Evolutionary conservation across 2,797 vertebrate genomes (phyloP).

Genomic region (Pygocentrus nattereri): DNA sequence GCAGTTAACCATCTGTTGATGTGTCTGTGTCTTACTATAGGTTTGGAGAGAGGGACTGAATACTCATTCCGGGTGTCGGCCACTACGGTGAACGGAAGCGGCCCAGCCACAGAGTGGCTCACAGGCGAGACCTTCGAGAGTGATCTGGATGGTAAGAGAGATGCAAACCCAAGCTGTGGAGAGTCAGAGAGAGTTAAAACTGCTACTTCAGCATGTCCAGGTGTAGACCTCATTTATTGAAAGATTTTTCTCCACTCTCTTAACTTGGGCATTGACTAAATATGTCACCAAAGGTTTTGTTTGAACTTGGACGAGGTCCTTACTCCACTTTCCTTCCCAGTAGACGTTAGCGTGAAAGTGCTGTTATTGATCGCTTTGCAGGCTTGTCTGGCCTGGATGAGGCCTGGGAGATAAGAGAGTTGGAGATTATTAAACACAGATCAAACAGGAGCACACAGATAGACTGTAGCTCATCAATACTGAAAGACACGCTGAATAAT

Average conservation of each 20-base stretch:
- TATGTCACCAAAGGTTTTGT: neutral
- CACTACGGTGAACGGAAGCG: constrained; percentile 90
- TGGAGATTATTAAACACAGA: constrained; percentile 31
- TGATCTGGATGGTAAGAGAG: constrained; percentile 90
- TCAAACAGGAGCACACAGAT: constrained; percentile 23
- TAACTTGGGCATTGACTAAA: neutral
- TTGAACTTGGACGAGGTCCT: neutral
- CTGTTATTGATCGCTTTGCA: constrained; percentile 25
- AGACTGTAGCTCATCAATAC: constrained; percentile 48
- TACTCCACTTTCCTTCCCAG: neutral
- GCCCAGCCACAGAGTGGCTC: constrained; percentile 92
- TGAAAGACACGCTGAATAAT: constrained; percentile 46
- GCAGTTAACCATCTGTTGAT: no score
- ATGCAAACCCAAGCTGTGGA: neutral
- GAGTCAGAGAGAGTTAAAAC: neutral
- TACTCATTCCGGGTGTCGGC: constrained; percentile 94
- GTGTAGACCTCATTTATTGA: neutral
- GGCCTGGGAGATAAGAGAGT: constrained; percentile 14
- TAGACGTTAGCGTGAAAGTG: neutral
- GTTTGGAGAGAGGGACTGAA: constrained; percentile 92
- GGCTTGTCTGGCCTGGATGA: constrained; percentile 23
- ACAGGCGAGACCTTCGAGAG: constrained; percentile 94
- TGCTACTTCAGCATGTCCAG: neutral
- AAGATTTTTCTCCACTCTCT: neutral
- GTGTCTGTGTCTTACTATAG: constrained; percentile 68